A percentile compares a stretch with the other conserved stretches of the same genome.
These are phyloP conservation scores for Clarias gariepinus DNA, from an alignment of 2,113 vertebrate species.

Conservation along the genomic window DNA sequence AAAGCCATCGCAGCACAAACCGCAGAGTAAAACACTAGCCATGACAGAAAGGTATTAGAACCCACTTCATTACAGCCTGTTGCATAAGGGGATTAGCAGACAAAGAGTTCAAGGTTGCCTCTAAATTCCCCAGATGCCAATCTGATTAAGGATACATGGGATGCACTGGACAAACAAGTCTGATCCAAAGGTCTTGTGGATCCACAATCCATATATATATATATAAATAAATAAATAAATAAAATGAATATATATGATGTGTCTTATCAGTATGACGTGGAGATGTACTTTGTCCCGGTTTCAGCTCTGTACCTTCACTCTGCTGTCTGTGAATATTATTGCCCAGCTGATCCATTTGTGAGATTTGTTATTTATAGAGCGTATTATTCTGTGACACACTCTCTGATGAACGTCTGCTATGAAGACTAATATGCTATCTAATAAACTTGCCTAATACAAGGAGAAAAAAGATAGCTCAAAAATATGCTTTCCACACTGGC, in stretches of 20 bases:
- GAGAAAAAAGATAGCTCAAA: constrained; percentile 65
- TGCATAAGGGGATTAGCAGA: too few relatives aligned
- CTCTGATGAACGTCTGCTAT: background rate
- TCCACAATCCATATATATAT: too few relatives aligned
- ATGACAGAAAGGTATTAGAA: too few relatives aligned
- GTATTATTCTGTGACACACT: background rate
- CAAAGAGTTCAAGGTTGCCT: too few relatives aligned
- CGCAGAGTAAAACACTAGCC: too few relatives aligned
- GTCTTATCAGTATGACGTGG: background rate
- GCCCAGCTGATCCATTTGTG: background rate
- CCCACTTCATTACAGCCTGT: too few relatives aligned
- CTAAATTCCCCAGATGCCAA: background rate
- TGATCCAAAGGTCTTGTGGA: background rate
- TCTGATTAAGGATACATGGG: background rate
- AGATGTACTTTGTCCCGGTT: background rate
- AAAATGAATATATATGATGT: too few relatives aligned
- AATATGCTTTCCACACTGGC: constrained; percentile 77
- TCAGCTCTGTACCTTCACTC: background rate
- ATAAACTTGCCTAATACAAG: constrained; percentile 25
- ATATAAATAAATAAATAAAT: too few relatives aligned
- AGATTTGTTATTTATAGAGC: background rate
- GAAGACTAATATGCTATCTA: constrained; percentile 46
- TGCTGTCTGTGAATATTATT: background rate
- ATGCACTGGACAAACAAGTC: background rate
- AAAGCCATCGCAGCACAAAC: too few relatives aligned